A percentile compares a stretch with the other conserved stretches of the same genome.
Evolutionary conservation across 2,888 invertebrate genomes (phyloP).

Genomic region (Agrotis exclamationis): DNA sequence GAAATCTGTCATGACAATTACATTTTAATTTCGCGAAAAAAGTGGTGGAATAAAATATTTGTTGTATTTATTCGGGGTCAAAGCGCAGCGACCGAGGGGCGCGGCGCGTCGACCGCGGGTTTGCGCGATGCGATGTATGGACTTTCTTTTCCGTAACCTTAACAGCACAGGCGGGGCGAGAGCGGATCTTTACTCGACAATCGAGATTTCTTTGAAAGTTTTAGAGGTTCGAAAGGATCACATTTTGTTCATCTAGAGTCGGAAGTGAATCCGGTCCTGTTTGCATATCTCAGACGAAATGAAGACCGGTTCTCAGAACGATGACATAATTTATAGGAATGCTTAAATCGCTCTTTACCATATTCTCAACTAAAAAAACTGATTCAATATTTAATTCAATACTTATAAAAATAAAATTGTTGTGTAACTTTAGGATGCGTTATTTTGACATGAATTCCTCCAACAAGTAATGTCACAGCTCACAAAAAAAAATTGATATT

Average conservation of each 20-base stretch:
- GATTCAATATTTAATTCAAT: slow-evolving; percentile 1
- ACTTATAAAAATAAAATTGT: slow-evolving; percentile 4
- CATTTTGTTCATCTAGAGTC: slow-evolving; percentile 48
- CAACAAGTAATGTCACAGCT: background rate
- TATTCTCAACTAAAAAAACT: slow-evolving; percentile 23
- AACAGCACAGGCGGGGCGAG: slow-evolving; percentile 63
- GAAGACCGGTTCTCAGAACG: slow-evolving; percentile 47
- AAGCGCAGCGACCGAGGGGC: slow-evolving; percentile 81
- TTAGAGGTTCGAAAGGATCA: slow-evolving; percentile 59
- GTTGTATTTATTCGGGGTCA: slow-evolving; percentile 78
- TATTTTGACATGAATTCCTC: slow-evolving; percentile 8
- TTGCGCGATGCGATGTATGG: slow-evolving; percentile 71
- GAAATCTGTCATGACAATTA: slow-evolving; percentile 25
- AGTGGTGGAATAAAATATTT: slow-evolving; percentile 21
- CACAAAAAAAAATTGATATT: background rate
- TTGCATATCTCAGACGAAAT: slow-evolving; percentile 41
- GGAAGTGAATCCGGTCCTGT: slow-evolving; percentile 64
- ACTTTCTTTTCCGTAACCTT: slow-evolving; percentile 88
- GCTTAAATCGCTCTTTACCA: slow-evolving; percentile 30
- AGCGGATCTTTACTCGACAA: slow-evolving; percentile 58
- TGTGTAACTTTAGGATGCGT: slow-evolving; percentile 4
- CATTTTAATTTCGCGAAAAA: slow-evolving; percentile 39
- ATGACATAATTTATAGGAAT: slow-evolving; percentile 56
- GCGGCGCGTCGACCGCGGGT: slow-evolving; percentile 50
- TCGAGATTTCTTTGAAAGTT: slow-evolving; percentile 67